These are phyloP conservation scores for Trachythela sp. DNA, from an alignment of 64 coral and sea anemone genomes.

Conservation along the genomic window DNA sequence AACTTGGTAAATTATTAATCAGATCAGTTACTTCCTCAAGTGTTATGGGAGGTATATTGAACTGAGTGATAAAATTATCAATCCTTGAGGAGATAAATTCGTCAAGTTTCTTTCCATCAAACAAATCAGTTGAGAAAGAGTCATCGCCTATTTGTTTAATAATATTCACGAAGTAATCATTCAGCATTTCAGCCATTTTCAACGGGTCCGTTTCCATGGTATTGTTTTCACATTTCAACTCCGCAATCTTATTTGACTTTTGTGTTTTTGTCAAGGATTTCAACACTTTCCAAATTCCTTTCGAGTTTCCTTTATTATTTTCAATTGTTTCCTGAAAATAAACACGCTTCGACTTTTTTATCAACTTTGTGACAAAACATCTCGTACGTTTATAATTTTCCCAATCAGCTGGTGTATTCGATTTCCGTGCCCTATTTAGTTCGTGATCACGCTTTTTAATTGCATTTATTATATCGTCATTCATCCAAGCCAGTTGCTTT, in stretches of 20 bases:
- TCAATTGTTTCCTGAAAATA: constrained; percentile 45
- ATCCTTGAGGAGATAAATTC: neutral
- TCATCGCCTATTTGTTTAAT: constrained; percentile 22
- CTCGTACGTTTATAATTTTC: constrained; percentile 31
- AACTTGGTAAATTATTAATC: constrained; percentile 41
- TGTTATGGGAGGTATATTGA: constrained; percentile 41
- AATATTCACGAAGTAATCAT: constrained; percentile 44
- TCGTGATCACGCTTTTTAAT: constrained; percentile 48
- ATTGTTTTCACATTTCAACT: neutral
- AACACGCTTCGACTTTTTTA: constrained; percentile 29
- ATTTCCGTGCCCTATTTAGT: constrained; percentile 30
- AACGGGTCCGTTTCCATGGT: neutral
- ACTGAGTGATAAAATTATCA: constrained; percentile 4
- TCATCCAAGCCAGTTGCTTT: constrained; percentile 46
- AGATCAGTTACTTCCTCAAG: constrained; percentile 12
- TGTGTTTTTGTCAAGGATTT: constrained; percentile 24
- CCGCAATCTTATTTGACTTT: neutral
- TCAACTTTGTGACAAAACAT: constrained; percentile 39
- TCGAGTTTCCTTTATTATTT: constrained; percentile 31
- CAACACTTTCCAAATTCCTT: constrained; percentile 31
- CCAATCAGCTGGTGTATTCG: constrained; percentile 38
- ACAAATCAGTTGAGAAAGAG: constrained; percentile 3
- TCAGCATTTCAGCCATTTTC: constrained; percentile 46
- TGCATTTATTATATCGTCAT: constrained; percentile 29
- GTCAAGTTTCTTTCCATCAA: constrained; percentile 36